These are phyloP conservation scores for Cettia cetti DNA, from an alignment of 2,113 vertebrate species.

Conservation along the genomic window DNA sequence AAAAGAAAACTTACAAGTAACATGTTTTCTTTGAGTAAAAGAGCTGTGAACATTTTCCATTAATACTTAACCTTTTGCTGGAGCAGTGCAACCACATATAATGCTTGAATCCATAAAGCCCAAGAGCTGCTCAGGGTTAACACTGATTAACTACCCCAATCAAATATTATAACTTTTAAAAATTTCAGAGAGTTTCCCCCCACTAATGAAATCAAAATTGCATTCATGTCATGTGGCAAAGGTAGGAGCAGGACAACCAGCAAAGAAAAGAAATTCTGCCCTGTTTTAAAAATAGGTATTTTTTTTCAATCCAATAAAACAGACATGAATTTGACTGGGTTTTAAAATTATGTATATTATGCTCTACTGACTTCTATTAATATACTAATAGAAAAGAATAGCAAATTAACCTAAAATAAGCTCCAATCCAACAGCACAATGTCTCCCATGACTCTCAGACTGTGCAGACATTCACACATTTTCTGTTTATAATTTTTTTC, in stretches of 20 bases:
- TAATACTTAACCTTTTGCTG: constrained; percentile 87
- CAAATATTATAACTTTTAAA: constrained; percentile 53
- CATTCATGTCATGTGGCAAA: constrained; percentile 7
- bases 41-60: constrained; percentile 85
- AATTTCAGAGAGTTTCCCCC: constrained; percentile 35
- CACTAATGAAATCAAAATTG: constrained; percentile 30
- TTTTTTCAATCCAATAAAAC: neutral
- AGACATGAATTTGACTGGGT: neutral
- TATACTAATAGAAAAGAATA: constrained; percentile 38
- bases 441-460: constrained; percentile 64
- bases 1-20: constrained; percentile 86
- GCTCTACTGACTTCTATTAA: neutral
- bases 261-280: neutral
- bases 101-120: constrained; percentile 72
- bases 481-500: constrained; percentile 84
- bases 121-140: constrained; percentile 75
- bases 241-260: neutral
- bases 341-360: neutral
- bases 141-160: constrained; percentile 71
- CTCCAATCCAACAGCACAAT: constrained; percentile 13
- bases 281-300: neutral
- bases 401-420: constrained; percentile 32
- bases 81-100: constrained; percentile 77
- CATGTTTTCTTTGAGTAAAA: constrained; percentile 83
- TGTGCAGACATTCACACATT: constrained; percentile 82